These are phyloP conservation scores for Gobio gobio DNA, from an alignment of 2,113 vertebrate genomes.

Conservation along the genomic window DNA sequence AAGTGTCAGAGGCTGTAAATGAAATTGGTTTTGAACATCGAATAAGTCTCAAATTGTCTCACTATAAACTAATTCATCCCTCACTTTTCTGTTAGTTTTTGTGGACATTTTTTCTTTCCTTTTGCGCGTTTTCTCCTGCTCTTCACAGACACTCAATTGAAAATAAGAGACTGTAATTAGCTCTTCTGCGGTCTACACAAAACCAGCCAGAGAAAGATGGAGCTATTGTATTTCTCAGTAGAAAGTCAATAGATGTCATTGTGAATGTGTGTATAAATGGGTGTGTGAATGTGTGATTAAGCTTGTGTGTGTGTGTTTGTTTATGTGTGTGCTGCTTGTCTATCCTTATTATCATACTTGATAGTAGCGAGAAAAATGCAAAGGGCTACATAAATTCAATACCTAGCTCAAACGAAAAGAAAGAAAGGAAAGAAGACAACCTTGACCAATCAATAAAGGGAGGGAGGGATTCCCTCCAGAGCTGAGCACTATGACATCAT, in stretches of 20 bases:
- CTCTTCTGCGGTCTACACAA: constrained; percentile 23
- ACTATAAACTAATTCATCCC: neutral
- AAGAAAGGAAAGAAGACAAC: constrained; percentile 37
- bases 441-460: constrained; percentile 46
- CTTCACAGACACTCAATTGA: constrained; percentile 31
- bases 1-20: constrained; percentile 27
- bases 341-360: constrained; percentile 33
- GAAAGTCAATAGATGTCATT: constrained; percentile 47
- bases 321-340: constrained; percentile 25
- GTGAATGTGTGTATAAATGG: constrained; percentile 22
- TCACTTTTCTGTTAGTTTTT: neutral
- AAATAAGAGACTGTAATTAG: constrained; percentile 43
- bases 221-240: constrained; percentile 24
- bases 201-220: constrained; percentile 40
- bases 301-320: neutral
- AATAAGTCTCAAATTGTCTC: constrained; percentile 5
- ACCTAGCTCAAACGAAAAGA: constrained; percentile 30
- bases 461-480: constrained; percentile 44
- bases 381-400: constrained; percentile 40
- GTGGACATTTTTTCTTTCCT: neutral
- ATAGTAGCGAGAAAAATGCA: constrained; percentile 11
- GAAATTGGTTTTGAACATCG: neutral
- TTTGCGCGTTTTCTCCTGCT: neutral
- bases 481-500: constrained; percentile 15
- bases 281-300: constrained; percentile 14